A percentile compares a stretch with the other conserved stretches of the same genome.
Evolutionary conservation across 2,113 vertebrate genomes (phyloP).

Genomic region (Cryptomyrus ogoouensis): DNA sequence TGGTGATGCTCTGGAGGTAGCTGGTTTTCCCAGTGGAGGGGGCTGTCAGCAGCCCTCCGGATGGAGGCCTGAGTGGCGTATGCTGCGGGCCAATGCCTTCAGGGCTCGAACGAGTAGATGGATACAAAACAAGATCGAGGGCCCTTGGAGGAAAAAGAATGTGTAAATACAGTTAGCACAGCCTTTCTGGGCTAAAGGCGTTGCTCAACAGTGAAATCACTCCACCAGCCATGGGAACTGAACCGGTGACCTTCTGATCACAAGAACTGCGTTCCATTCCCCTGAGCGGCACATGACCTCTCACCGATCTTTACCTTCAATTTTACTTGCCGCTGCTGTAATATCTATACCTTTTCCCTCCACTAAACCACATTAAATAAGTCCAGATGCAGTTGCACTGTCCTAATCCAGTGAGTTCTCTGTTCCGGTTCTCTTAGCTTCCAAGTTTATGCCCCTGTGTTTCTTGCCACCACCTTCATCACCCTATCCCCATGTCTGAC

Average conservation of each 20-base stretch:
- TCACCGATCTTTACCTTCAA: neutral
- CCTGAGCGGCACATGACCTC: neutral
- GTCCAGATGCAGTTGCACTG: neutral
- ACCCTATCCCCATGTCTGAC: neutral
- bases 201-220: neutral
- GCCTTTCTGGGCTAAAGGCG: neutral
- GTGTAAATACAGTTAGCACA: slow-evolving; percentile 1
- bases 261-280: neutral
- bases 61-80: slow-evolving; percentile 49
- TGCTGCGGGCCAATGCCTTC: slow-evolving; percentile 43
- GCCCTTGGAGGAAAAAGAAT: slow-evolving; percentile 54
- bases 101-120: slow-evolving; percentile 51
- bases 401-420: neutral
- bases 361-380: neutral
- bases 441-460: neutral
- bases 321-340: neutral
- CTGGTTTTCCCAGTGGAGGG: slow-evolving; percentile 20
- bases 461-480: neutral
- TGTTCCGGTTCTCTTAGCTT: neutral
- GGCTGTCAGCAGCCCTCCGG: slow-evolving; percentile 43
- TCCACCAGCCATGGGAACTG: neutral
- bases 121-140: slow-evolving; percentile 72
- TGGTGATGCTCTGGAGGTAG: slow-evolving; percentile 48
- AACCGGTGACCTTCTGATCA: neutral
- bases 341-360: neutral